Base-by-base conservation (phyloP, 2,888 invertebrate genomes). In the Cephus rjabovi region DNA sequence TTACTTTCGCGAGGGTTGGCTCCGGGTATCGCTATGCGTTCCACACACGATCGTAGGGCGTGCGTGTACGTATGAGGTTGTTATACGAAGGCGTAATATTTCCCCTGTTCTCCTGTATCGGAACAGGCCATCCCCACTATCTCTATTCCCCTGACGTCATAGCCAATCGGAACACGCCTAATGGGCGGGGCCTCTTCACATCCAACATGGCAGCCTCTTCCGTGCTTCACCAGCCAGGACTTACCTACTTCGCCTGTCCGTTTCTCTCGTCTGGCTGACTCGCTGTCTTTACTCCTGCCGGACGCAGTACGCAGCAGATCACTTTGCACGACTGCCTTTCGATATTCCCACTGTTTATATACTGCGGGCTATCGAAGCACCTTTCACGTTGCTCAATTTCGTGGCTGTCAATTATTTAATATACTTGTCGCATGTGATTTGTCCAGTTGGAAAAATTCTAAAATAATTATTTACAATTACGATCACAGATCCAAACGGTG, bases 171-270 rank as follows among this genome's bases (percentile, higher is more conserved):
- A 81, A 81, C 79, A 83, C 83, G 84, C 85, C 85, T 83, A 81
- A 82, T 87, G 90, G 91, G 91, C 91, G 90, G 90, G 88, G 90
- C 90, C 89, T 88, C 83, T 75, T 84, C 82, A 77, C 86, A 83
- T 83, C 89, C 90, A 90, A 90, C 89, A 91, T 91, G 90, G 90
- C 89, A 90, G 88, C 86, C 84, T 73, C 23, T 56, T 56, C 56
- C 56, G 56, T 56, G 56, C 56, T 9, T 56, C 56, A 6, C 23
- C 9, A 23, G 23, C 6, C 56, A 23, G 23, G 56, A 56, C 56
- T 56, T 56, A 56, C 56, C 56, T 56, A 56, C 56, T 56, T 56
- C 34, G 34, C n/a, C 74, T 34, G 74, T 34, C 33, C 71, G 71
- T 11, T 34, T 31, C 35, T 71, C 71, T 71, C 71, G 71, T 71